phyloP scores from a whole-genome alignment of 2,797 vertebrate species.

The Meda fulgida region DNA sequence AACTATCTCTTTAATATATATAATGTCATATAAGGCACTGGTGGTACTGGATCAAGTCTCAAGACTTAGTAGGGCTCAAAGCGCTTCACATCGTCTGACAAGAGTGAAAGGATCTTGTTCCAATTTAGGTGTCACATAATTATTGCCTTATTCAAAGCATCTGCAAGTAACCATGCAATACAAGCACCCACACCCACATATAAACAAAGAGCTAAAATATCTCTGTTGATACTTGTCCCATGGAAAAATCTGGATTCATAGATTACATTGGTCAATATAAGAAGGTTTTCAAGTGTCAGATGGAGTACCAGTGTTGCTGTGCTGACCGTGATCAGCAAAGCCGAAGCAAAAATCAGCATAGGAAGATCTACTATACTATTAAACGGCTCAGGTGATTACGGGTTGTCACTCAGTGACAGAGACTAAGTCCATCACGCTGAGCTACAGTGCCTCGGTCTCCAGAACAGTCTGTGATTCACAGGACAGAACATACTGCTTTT shows the following conservation, averaged over 20 bases:
- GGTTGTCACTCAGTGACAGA: slow-evolving; percentile 42
- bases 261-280: not conserved
- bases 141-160: slow-evolving; percentile 35
- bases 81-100: slow-evolving; percentile 31
- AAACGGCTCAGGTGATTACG: slow-evolving; percentile 1
- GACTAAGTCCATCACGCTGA: slow-evolving; percentile 14
- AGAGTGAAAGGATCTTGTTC: slow-evolving; percentile 33
- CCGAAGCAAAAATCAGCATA: slow-evolving; percentile 12
- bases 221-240: slow-evolving; percentile 5
- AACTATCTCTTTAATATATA: not conserved
- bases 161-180: not conserved
- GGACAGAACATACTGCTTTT: slow-evolving; percentile 35
- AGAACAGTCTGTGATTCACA: slow-evolving; percentile 39
- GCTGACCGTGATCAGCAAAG: slow-evolving; percentile 1
- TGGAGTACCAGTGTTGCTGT: not conserved
- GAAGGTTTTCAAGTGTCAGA: slow-evolving; percentile 46
- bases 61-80: slow-evolving; percentile 20
- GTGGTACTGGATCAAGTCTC: slow-evolving; percentile 41
- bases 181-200: slow-evolving; percentile 44
- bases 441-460: slow-evolving; percentile 16
- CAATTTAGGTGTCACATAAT: slow-evolving; percentile 29
- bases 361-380: not conserved
- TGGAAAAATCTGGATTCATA: not conserved
- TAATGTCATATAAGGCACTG: slow-evolving; percentile 47
- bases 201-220: slow-evolving; percentile 31